phyloP scores from a whole-genome alignment of 2,888 invertebrate genomes.

The Creontiades dilutus region DNA sequence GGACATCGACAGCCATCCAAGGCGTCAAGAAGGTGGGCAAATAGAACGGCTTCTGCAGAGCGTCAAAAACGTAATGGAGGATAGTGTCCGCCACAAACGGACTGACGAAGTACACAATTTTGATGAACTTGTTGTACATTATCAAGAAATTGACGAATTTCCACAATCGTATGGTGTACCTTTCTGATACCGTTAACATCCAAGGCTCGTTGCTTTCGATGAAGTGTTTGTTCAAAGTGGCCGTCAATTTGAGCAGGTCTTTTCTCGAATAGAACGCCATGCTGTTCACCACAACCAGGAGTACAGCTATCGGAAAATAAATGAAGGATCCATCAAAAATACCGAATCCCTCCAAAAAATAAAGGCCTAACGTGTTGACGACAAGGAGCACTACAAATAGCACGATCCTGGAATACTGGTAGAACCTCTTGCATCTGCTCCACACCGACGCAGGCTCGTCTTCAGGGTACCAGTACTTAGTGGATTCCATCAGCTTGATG shows the following conservation, averaged over 20 bases:
- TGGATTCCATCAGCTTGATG: background rate
- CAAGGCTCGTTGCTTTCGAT: constrained; percentile 32
- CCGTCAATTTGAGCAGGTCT: background rate
- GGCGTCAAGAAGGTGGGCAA: background rate
- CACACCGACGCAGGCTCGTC: background rate
- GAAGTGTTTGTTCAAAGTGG: constrained; percentile 45
- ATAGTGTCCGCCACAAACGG: constrained; percentile 28
- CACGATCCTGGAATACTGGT: background rate
- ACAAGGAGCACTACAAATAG: background rate
- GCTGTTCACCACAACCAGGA: background rate
- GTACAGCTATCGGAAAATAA: background rate
- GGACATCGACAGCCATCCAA: background rate
- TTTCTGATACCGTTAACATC: background rate
- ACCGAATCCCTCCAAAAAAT: background rate
- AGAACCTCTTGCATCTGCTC: background rate
- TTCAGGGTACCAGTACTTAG: background rate
- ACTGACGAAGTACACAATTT: background rate
- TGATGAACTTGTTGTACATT: too few relatives aligned
- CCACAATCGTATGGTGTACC: background rate
- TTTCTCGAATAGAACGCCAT: background rate
- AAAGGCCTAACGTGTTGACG: background rate
- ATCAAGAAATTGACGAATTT: background rate
- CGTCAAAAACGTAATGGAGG: constrained; percentile 45
- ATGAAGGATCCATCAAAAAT: background rate
- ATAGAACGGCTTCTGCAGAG: background rate